phyloP scores from a whole-genome alignment of 1,140 invertebrate genomes.

The Papilio aristodemus region DNA sequence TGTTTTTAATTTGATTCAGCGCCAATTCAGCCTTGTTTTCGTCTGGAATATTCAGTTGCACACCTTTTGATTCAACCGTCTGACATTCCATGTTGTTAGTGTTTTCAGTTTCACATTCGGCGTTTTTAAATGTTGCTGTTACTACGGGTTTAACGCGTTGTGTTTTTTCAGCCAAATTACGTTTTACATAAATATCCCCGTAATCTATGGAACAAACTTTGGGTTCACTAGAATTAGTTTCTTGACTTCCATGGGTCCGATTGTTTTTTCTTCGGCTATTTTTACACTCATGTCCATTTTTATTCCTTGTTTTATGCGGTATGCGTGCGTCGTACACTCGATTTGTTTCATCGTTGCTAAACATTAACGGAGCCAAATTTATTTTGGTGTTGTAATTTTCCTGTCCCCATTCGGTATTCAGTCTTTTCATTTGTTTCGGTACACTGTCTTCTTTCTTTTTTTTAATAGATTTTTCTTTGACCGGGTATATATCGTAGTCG shows the following conservation, averaged over 20 bases:
- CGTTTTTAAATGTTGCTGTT: constrained; percentile 43
- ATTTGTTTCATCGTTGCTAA: constrained; percentile 35
- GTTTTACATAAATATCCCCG: constrained; percentile 50
- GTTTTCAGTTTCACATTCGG: constrained; percentile 45
- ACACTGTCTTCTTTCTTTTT: constrained; percentile 35
- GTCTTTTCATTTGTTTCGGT: constrained; percentile 36
- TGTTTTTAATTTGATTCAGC: constrained; percentile 67
- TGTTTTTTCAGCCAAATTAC: constrained; percentile 18
- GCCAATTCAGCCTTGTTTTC: constrained; percentile 58
- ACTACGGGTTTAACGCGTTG: constrained; percentile 33
- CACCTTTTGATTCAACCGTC: constrained; percentile 39
- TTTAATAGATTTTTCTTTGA: constrained; percentile 57
- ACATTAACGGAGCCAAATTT: constrained; percentile 34
- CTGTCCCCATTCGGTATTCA: constrained; percentile 39
- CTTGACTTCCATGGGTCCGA: constrained; percentile 30
- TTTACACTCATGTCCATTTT: constrained; percentile 29
- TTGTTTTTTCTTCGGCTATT: constrained; percentile 33
- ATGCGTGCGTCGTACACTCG: constrained; percentile 22
- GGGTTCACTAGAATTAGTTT: constrained; percentile 34
- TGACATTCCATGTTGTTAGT: constrained; percentile 47
- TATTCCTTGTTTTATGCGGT: constrained; percentile 10
- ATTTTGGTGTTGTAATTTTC: constrained; percentile 41
- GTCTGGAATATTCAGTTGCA: constrained; percentile 36
- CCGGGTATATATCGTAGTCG: constrained; percentile 64
- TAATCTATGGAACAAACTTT: constrained; percentile 53